phyloP scores from a whole-genome alignment of 2,888 invertebrate species.

The Choristoneura rosaceana region DNA sequence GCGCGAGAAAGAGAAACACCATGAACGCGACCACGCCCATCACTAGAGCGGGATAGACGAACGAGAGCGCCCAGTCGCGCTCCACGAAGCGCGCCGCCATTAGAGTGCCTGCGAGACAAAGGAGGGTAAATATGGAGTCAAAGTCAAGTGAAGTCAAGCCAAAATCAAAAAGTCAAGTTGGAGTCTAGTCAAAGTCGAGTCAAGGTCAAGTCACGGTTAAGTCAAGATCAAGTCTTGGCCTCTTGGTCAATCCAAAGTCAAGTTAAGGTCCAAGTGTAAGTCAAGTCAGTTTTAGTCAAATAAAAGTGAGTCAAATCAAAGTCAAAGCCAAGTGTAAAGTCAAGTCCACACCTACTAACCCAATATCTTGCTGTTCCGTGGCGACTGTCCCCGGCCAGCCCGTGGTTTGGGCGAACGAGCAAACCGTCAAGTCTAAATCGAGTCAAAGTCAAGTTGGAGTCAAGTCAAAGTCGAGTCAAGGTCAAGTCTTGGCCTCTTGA shows the following conservation, averaged over 20 bases:
- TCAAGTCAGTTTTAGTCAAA: not conserved
- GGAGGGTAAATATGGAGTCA: no score
- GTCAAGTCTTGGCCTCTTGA: no score
- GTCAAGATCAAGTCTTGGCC: not conserved
- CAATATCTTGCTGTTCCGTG: constrained; percentile 93
- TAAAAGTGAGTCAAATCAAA: not conserved
- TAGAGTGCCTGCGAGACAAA: constrained; percentile 84
- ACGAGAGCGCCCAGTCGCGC: constrained; percentile 95
- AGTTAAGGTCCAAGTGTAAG: not conserved
- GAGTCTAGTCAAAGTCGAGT: not conserved
- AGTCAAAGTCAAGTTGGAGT: not conserved
- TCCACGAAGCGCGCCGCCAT: constrained; percentile 95
- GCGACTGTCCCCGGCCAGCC: constrained; percentile 99
- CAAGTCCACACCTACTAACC: constrained; percentile 82
- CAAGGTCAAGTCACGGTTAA: not conserved
- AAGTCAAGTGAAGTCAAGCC: not conserved
- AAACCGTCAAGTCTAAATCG: not conserved
- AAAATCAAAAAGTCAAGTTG: not conserved
- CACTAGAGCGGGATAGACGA: constrained; percentile 95
- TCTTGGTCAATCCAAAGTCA: not conserved
- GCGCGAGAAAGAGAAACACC: constrained; percentile 93
- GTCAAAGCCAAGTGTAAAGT: not conserved
- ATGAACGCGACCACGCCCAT: constrained; percentile 89
- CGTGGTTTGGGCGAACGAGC: constrained; percentile 92
- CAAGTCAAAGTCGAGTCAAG: not conserved